Percentiles rank a stretch among this genome's conserved stretches.
phyloP scores from a whole-genome alignment of 1,140 invertebrate genomes.

The Drosophila nannoptera region DNA sequence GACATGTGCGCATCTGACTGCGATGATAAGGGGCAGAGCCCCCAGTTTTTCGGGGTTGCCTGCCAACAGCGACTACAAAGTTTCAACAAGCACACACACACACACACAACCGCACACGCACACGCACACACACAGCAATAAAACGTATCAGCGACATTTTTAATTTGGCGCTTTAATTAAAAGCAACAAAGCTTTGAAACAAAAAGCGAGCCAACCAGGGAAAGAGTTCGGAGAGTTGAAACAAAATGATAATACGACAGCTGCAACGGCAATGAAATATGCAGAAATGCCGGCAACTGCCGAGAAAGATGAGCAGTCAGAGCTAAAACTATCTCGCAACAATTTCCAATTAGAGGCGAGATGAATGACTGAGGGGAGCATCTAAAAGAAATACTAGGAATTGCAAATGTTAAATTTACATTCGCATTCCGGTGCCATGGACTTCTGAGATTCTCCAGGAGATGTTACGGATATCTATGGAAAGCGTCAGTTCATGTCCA shows the following conservation, averaged over 20 bases:
- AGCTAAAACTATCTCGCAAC: background rate
- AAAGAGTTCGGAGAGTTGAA: constrained; percentile 38
- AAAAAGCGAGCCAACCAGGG: constrained; percentile 36
- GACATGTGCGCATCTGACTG: constrained; percentile 55
- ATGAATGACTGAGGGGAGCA: background rate
- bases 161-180: constrained; percentile 71
- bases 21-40: constrained; percentile 17
- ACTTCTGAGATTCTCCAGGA: too few species aligned
- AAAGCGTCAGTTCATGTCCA: too few species aligned
- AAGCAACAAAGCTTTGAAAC: constrained; percentile 59
- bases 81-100: constrained; percentile 32
- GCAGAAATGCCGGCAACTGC: background rate
- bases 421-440: too few species aligned
- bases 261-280: constrained; percentile 7
- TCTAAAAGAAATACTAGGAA: background rate
- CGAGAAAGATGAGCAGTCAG: constrained; percentile 15
- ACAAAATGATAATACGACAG: constrained; percentile 26
- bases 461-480: too few species aligned
- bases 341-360: background rate
- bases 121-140: constrained; percentile 19
- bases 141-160: constrained; percentile 52
- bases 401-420: too few species aligned
- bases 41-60: background rate
- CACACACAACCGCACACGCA: constrained; percentile 2
- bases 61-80: constrained; percentile 44